These are phyloP conservation scores for Lagenorhynchus albirostris DNA, from an alignment of 2,113 vertebrate genomes.

Conservation along the genomic window DNA sequence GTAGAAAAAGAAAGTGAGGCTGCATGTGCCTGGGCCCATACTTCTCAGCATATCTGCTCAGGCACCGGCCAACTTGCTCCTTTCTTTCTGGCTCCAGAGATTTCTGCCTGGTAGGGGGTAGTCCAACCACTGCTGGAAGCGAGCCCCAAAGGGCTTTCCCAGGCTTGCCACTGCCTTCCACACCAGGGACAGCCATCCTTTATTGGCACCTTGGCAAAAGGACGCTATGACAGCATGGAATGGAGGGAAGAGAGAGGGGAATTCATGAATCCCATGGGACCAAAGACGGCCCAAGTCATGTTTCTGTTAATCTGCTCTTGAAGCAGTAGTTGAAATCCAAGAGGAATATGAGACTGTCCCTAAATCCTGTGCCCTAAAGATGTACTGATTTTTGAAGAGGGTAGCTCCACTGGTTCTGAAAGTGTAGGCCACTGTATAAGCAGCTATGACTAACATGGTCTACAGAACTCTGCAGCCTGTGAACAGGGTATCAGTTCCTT, in stretches of 20 bases:
- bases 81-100: slow-evolving; percentile 66
- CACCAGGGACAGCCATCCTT: slow-evolving; percentile 45
- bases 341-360: background rate
- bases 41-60: slow-evolving; percentile 55
- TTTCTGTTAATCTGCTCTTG: background rate
- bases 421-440: background rate
- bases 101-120: slow-evolving; percentile 66
- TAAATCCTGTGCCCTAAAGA: background rate
- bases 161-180: slow-evolving; percentile 53
- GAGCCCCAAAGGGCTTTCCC: slow-evolving; percentile 61
- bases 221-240: background rate
- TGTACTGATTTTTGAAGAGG: background rate
- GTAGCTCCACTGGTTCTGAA: background rate
- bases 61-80: slow-evolving; percentile 36
- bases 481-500: background rate
- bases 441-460: background rate
- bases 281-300: background rate
- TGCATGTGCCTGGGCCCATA: background rate
- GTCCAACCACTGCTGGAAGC: slow-evolving; percentile 45
- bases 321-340: background rate
- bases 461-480: fast-evolving
- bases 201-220: background rate
- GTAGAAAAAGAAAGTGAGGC: background rate
- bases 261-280: background rate
- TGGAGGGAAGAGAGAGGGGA: background rate